Conservation (phyloP, 2,797 vertebrate genomes). For the Leptatherina wallacei region DNA sequence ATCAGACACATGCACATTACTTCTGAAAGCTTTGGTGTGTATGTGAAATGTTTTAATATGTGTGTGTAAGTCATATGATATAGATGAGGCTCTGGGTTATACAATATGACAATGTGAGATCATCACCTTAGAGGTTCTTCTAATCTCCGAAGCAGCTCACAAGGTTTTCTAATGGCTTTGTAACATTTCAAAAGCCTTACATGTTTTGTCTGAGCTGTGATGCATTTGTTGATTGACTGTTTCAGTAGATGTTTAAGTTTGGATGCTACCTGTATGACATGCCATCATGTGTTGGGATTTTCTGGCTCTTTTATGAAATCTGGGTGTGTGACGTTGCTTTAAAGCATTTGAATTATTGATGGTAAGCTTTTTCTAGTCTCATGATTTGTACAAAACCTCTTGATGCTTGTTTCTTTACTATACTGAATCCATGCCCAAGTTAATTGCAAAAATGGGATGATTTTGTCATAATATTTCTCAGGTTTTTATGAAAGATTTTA, state of each 20-base stretch:
- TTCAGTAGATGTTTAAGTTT: background rate
- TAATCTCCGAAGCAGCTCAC: conserved; percentile 58
- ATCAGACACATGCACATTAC: conserved; percentile 37
- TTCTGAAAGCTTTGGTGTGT: conserved; percentile 21
- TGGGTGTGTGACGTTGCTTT: conserved; percentile 9
- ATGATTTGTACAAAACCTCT: conserved; percentile 12
- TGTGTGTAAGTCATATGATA: conserved; percentile 63
- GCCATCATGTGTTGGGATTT: background rate
- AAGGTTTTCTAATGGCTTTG: conserved; percentile 47
- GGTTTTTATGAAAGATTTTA: background rate
- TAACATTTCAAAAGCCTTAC: conserved; percentile 19
- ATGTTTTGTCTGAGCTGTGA: background rate
- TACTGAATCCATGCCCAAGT: conserved; percentile 8
- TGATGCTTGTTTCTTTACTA: background rate
- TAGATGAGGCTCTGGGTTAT: conserved; percentile 55
- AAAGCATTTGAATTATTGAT: conserved; percentile 44
- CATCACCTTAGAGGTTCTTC: conserved; percentile 52
- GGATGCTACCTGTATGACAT: background rate
- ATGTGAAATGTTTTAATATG: conserved; percentile 13
- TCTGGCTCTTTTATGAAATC: background rate
- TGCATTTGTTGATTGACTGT: background rate
- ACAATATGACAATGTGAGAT: conserved; percentile 66
- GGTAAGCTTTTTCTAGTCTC: background rate
- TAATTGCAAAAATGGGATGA: background rate
- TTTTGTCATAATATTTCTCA: background rate